Evolutionary conservation across 2,113 vertebrate species (phyloP), one percentile per base, ranked within the genome.

Genomic region (Tachysurus fulvidraco): DNA sequence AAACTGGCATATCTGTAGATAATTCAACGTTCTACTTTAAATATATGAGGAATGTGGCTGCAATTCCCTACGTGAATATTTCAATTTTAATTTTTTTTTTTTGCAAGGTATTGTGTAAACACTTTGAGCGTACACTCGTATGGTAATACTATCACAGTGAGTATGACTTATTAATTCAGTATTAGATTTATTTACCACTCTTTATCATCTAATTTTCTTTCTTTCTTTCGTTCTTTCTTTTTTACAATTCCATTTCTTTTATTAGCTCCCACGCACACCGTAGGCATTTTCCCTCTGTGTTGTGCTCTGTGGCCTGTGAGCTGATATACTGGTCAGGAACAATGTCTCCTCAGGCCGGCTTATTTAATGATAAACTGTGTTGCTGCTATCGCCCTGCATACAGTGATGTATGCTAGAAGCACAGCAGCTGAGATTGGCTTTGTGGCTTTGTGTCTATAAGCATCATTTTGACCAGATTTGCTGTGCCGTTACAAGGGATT

Each of bases 351-450:
- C 73, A 83, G 88, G 85, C 85, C 52, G 67, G 89, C 87, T 88
- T 88, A 88, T 86, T 87, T 84, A 87, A 88, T 84, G 77, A 86
- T 87, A 86, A 90, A 90, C 77, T 85, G 85, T 83, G 52, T 62
- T 57, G 77, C 79, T 85, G 85, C 76, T 30, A 76, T 55, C 41
- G 55, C 54, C 62, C 60, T 50, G 59, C 71, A 54, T 14, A n/a
- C 23, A 17, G n/a, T 87, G 85, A 85, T 90, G 62, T 87, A 88
- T 87, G 64, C 77, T 71, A 57, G 83, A 83, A 85, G 57, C 30
- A 57, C 46, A 59, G 87, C 79, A 65, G 30, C 81, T 55, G 87
- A 88, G 83, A 52, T 77, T 50, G 60, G 64, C 80, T 85, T 64
- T 64, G 73, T 50, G 60, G 64, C 80, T 85, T 64, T 64, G 73